Conservation (phyloP, 2,797 vertebrate genomes). For the Nasua narica region DNA sequence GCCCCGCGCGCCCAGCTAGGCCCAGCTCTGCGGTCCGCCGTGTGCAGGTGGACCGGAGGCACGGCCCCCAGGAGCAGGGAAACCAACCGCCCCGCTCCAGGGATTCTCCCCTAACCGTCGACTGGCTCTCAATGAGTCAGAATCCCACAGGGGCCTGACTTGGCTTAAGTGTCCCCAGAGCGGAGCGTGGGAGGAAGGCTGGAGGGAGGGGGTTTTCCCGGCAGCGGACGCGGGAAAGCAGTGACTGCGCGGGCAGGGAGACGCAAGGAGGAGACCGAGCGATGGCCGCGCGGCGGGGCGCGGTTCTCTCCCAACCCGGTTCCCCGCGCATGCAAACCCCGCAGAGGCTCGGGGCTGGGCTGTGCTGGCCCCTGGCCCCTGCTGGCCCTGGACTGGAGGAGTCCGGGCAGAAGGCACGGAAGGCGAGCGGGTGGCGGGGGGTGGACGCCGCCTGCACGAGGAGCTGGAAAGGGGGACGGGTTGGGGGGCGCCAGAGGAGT, state of each 20-base stretch:
- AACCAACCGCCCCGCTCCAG: not conserved
- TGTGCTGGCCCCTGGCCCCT: not conserved
- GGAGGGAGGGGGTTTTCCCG: not conserved
- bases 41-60: not conserved
- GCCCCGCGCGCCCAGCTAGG: too few relatives aligned
- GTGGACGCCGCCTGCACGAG: accelerated
- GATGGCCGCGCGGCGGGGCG: not conserved
- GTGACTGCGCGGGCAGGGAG: not conserved
- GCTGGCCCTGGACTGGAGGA: not conserved
- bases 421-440: not conserved
- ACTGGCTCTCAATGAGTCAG: not conserved
- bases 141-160: not conserved
- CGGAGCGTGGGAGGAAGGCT: not conserved
- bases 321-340: not conserved
- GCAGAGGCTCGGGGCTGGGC: not conserved
- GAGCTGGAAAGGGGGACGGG: not conserved
- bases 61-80: not conserved
- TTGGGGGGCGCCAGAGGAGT: not conserved
- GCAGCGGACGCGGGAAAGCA: not conserved
- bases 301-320: not conserved
- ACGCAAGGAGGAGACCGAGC: not conserved
- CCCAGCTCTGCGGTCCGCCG: not conserved
- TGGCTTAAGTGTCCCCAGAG: not conserved
- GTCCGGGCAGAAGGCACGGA: accelerated
- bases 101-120: not conserved